These are phyloP conservation scores for Menidia beryllina DNA, from an alignment of 2,113 vertebrate species.

Conservation along the genomic window DNA sequence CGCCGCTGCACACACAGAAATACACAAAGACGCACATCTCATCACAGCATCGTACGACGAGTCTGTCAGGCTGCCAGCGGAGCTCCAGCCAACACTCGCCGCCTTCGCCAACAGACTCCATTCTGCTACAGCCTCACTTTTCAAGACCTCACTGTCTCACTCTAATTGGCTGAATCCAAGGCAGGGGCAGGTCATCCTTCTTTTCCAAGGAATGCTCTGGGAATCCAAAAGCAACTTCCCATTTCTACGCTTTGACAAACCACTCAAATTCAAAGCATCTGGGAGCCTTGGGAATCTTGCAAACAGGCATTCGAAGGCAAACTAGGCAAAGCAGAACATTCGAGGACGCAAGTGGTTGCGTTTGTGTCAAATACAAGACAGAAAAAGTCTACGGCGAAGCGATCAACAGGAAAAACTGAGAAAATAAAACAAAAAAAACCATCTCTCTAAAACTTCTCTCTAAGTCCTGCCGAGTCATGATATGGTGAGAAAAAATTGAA, in stretches of 20 bases:
- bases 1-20: constrained; percentile 21
- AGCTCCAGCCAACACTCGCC: constrained; percentile 69
- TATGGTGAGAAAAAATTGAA: constrained; percentile 36
- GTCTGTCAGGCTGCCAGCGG: constrained; percentile 69
- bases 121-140: constrained; percentile 68
- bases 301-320: neutral
- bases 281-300: neutral
- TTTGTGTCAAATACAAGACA: too few species aligned
- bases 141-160: constrained; percentile 76
- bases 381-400: too few species aligned
- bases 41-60: constrained; percentile 46
- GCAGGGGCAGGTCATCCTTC: constrained; percentile 50
- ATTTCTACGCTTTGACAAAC: constrained; percentile 41
- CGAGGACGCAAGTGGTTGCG: too few species aligned
- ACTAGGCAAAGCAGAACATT: neutral
- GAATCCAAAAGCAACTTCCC: constrained; percentile 59
- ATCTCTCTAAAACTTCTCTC: constrained; percentile 3
- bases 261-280: constrained; percentile 48
- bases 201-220: constrained; percentile 59
- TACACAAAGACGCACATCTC: constrained; percentile 18
- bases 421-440: constrained; percentile 22
- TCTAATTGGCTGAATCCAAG: constrained; percentile 80
- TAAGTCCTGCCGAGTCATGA: constrained; percentile 50
- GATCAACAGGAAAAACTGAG: constrained; percentile 9
- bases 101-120: constrained; percentile 69